Percentiles rank a stretch among this genome's conserved stretches.
Conservation (phyloP, 2,888 invertebrate genomes). For the Myathropa florea region DNA sequence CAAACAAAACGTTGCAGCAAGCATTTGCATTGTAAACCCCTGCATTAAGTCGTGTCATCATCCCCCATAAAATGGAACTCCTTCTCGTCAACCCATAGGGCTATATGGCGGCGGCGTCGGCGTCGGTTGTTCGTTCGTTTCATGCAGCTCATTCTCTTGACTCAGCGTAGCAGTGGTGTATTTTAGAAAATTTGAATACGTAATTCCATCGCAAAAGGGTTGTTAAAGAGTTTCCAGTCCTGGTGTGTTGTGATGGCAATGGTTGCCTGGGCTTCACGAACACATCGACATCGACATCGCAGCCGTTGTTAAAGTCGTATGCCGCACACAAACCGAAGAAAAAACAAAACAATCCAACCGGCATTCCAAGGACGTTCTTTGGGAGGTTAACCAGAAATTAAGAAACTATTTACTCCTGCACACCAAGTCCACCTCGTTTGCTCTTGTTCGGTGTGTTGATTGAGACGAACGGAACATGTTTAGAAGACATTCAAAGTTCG, state of each 20-base stretch:
- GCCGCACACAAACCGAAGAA: constrained; percentile 13
- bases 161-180: no score
- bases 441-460: constrained; percentile 24
- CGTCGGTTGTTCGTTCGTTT: constrained; percentile 22
- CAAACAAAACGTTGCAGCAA: constrained; percentile 68
- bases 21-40: constrained; percentile 68
- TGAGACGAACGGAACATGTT: constrained; percentile 31
- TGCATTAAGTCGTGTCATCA: constrained; percentile 53
- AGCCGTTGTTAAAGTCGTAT: no score
- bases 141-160: not conserved
- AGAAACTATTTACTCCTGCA: constrained; percentile 44
- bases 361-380: constrained; percentile 46
- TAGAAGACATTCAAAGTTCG: constrained; percentile 48
- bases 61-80: not conserved
- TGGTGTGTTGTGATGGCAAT: constrained; percentile 41
- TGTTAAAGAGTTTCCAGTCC: constrained; percentile 10
- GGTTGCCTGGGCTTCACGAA: constrained; percentile 39
- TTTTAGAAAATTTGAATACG: constrained; percentile 63
- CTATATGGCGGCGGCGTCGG: not conserved
- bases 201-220: constrained; percentile 60
- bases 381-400: constrained; percentile 59
- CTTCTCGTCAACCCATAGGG: not conserved
- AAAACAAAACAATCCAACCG: not conserved
- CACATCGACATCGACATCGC: constrained; percentile 5
- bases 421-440: not conserved